Evolutionary conservation across 2,113 vertebrate genomes (phyloP).

Genomic region (Chionis minor): DNA sequence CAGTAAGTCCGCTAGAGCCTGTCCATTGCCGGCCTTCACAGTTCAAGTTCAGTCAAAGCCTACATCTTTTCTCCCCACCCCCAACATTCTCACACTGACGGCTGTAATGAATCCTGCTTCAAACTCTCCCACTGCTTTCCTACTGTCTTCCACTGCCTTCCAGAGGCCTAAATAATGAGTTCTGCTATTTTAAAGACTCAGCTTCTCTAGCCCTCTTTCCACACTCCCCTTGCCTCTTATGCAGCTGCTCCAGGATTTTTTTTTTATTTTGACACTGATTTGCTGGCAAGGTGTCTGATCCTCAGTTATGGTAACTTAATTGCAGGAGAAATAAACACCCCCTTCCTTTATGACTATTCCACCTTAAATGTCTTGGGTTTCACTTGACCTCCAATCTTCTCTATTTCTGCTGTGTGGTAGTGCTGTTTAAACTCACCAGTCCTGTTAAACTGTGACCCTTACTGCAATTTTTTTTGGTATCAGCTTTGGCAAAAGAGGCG

Average conservation of each 20-base stretch:
- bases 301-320: not conserved
- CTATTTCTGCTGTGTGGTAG: not conserved
- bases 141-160: not conserved
- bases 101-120: not conserved
- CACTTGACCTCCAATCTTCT: not conserved
- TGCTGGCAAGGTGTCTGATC: not conserved
- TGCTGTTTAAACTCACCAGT: not conserved
- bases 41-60: not conserved
- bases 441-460: not conserved
- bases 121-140: not conserved
- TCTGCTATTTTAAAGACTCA: not conserved
- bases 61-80: not conserved
- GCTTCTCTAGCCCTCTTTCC: not conserved
- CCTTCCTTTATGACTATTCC: not conserved
- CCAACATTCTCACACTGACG: not conserved
- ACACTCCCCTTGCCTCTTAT: not conserved
- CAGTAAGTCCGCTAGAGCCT: not conserved
- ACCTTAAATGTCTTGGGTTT: not conserved
- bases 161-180: not conserved
- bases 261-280: not conserved
- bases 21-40: not conserved
- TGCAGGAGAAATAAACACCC: not conserved
- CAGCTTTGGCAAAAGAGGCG: not conserved
- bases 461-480: no score
- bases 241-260: not conserved